Evolutionary conservation across 2,888 invertebrate species (phyloP), one percentile per base, ranked within the genome.

Genomic region (Drosophila greeni): DNA sequence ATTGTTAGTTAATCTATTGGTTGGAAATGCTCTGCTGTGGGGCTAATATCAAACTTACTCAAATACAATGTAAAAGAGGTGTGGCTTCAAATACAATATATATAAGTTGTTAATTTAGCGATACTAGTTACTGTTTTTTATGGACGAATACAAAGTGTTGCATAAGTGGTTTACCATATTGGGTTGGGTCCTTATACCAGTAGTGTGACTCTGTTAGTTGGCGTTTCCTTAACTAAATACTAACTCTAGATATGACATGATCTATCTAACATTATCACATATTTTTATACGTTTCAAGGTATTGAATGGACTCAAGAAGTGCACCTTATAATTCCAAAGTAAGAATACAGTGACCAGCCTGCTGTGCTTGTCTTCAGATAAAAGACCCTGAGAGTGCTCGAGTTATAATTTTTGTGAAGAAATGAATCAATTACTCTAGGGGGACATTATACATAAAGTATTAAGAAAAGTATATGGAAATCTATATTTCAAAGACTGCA

Each of bases 41-140:
- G n/a, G 3, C 16, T 47, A 24, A 34, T 47, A 34, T 49, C n/a
- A 12, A 18, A 36, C 16, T 20, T 20, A 48, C 14, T 48, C 26
- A 51, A 37, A 36, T 51, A 55, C 51, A 51, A 23, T n/a, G 26
- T 49, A 29, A 51, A 5, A n/a, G 8, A 20, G n/a, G 34, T 20
- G 37, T 14, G 18, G 18, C 14, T 18, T 37, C 24, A 5, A 14
- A 40, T 14, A 11, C 47, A 26, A 18, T 47, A 20, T 14, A 14
- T n/a, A 45, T 12, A 6, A 16, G 18, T 26, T 26, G 12, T 43
- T 12, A 18, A 45, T 14, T 29, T 45, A 43, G 43, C 43, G 43
- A 43, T 45, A 43, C 4, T 16, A 29, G 5, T 29, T 29, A 33
- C 20, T 33, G 33, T 23, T 6, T 48, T 14, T 33, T 48, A 48